Percentiles rank a stretch among this genome's conserved stretches.
Evolutionary conservation across 53 echinoderm and acorn worm species (phyloP).

Genomic region (Patiria pectinifera): DNA sequence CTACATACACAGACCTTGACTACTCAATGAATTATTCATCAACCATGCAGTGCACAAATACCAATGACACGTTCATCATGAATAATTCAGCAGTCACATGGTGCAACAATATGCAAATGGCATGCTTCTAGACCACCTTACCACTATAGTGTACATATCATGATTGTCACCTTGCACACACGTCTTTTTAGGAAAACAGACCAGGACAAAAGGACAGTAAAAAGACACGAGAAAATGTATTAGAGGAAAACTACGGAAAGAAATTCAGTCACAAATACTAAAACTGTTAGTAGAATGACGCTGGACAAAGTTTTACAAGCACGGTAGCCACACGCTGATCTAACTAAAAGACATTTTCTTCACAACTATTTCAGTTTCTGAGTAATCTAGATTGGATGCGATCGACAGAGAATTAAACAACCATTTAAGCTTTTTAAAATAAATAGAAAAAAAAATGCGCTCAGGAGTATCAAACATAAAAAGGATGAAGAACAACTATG

Average conservation of each 20-base stretch:
- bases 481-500: no score
- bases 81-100: conserved; percentile 2
- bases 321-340: background rate
- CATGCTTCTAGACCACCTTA: conserved; percentile 66
- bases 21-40: no score
- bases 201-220: conserved; percentile 11
- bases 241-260: background rate
- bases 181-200: conserved; percentile 39
- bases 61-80: background rate
- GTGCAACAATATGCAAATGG: conserved; percentile 39
- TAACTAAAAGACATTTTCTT: no score
- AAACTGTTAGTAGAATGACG: no score
- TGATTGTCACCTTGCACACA: conserved; percentile 66
- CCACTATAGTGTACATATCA: conserved; percentile 83
- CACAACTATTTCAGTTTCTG: no score
- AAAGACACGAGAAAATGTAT: background rate
- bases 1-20: background rate
- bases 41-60: background rate
- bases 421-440: no score
- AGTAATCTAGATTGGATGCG: no score
- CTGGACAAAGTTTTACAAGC: background rate
- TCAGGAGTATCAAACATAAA: no score
- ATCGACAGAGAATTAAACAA: no score
- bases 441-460: no score
- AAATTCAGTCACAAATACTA: background rate